These are phyloP conservation scores for Paratrypauchen microcephalus DNA, from an alignment of 2,797 vertebrate species.

Conservation along the genomic window DNA sequence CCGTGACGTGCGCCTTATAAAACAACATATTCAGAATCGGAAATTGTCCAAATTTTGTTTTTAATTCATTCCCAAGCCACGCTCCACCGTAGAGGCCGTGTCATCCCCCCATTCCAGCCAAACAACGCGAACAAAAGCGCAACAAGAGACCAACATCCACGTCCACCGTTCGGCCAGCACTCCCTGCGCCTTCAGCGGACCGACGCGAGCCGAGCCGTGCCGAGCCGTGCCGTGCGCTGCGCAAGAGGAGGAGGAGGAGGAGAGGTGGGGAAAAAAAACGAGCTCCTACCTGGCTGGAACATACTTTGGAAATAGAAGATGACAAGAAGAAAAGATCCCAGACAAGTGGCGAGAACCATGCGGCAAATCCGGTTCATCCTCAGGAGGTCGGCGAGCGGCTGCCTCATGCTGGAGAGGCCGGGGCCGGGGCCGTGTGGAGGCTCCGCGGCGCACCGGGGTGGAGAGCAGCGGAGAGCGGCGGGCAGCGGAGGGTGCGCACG, in stretches of 20 bases:
- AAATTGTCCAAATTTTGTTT: too few relatives aligned
- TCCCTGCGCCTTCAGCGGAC: neutral
- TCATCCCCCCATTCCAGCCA: too few relatives aligned
- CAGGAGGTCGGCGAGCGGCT: slow-evolving; percentile 90
- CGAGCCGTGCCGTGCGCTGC: too few relatives aligned
- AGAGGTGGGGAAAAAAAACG: neutral
- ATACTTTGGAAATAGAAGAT: slow-evolving; percentile 99
- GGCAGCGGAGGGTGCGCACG: neutral
- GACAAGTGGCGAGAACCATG: slow-evolving; percentile 94
- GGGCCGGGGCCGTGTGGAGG: slow-evolving; percentile 17
- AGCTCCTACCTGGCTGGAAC: slow-evolving; percentile 95
- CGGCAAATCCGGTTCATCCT: slow-evolving; percentile 96
- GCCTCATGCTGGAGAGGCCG: slow-evolving; percentile 85
- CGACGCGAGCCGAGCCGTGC: too few relatives aligned
- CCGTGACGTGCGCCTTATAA: too few relatives aligned
- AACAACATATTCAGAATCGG: too few relatives aligned
- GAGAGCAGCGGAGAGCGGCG: slow-evolving; percentile 36
- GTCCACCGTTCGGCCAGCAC: too few relatives aligned
- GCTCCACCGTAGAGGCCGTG: too few relatives aligned
- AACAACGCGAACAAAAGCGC: slow-evolving; percentile 28
- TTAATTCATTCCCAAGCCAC: too few relatives aligned
- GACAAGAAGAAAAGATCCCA: slow-evolving; percentile 96
- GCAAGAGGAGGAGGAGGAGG: too few relatives aligned
- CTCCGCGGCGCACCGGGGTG: slow-evolving; percentile 56
- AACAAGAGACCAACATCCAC: slow-evolving; percentile 13